These are phyloP conservation scores for Chymomyza caudatula DNA, from an alignment of 2,888 invertebrate species.

Conservation along the genomic window DNA sequence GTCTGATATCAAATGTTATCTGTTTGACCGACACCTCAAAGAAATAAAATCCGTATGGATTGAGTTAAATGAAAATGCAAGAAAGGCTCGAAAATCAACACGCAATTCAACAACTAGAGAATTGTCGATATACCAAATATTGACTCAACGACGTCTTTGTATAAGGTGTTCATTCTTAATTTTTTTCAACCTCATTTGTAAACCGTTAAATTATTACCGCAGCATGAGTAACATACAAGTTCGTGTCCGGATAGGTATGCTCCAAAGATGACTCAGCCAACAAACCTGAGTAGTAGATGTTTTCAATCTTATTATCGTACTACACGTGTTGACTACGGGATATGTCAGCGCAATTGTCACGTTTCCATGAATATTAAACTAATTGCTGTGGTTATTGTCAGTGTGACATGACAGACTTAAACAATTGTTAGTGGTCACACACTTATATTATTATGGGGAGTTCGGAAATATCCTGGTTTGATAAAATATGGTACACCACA, in stretches of 20 bases:
- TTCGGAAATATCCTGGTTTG: background rate
- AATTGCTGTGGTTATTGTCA: slow-evolving; percentile 15
- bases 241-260: background rate
- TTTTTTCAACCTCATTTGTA: too few species aligned
- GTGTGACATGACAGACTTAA: background rate
- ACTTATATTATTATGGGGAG: background rate
- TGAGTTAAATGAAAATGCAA: too few species aligned
- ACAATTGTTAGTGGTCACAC: background rate
- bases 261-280: background rate
- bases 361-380: slow-evolving; percentile 29
- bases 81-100: too few species aligned
- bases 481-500: background rate
- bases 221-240: too few species aligned
- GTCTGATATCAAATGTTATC: too few species aligned
- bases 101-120: too few species aligned
- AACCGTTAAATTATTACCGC: too few species aligned
- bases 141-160: too few species aligned
- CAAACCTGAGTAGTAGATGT: background rate
- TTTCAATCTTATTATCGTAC: background rate
- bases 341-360: slow-evolving; percentile 42
- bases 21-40: too few species aligned
- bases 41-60: too few species aligned
- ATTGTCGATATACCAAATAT: too few species aligned
- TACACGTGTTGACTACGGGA: slow-evolving; percentile 40
- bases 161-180: too few species aligned